Base-by-base conservation (phyloP, 2,888 invertebrate genomes). In the Ochropleura plecta region DNA sequence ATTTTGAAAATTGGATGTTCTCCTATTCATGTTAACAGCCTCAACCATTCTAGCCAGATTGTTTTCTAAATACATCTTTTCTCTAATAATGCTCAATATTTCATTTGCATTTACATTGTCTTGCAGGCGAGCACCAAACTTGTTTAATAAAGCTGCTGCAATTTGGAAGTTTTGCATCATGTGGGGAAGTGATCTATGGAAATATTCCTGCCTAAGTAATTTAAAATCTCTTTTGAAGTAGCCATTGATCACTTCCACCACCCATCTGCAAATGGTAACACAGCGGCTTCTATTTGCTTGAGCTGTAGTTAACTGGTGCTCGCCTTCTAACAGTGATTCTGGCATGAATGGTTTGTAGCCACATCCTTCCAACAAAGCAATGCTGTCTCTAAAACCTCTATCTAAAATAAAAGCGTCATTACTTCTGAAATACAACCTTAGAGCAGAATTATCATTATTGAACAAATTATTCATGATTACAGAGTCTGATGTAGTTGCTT, bases 201-300 rank as follows among this genome's bases (percentile, higher is more conserved):
- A 46, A 46, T 63, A 63, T 63, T 63, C n/a, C 20, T 20, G 44
- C 20, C 46, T 63, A 5, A 48, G 12, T 3, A 60, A 10, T 30
- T 67, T 62, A 44, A 60, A 72, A 51, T 70, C 57, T 51, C 70
- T 40, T n/a, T n/a, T n/a, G n/a, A 64, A 64, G 44, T 74, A 10
- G 1, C 74, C 57, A 59, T 74, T 70, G 4, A 70, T 30, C 6
- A 9, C 60, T 53, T 75, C 75, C 16, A 75, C 65, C 65, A 70
- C 59, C 70, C 70, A 65, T 6, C 65, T 44, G 48, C 51, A 64
- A 44, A 70, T 69, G 14, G 70, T 74, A 6, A 74, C 49, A 9
- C 64, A 73, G 16, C 74, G 74, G 42, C 64, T 74, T 63, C 63
- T 20, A 57, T 69, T 74, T 9, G 64, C 69, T 64, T 74, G 57